phyloP scores from a whole-genome alignment of 1,140 invertebrate genomes.

The Tetramorium parvispinum region DNA sequence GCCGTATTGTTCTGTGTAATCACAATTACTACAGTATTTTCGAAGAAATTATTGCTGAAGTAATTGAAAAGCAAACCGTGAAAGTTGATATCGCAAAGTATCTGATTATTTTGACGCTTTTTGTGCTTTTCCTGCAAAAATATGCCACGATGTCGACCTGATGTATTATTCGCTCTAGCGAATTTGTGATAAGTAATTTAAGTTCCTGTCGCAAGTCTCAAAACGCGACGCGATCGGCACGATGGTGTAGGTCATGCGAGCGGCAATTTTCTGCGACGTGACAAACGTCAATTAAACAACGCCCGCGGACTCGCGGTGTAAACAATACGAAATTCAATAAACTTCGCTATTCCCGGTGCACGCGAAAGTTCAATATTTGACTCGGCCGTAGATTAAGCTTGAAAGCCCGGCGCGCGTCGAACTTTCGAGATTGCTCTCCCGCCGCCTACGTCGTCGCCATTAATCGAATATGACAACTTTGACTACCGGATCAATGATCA shows the following conservation, averaged over 20 bases:
- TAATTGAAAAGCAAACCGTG: background rate
- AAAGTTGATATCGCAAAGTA: background rate
- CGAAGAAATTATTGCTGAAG: background rate
- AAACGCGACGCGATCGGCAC: background rate
- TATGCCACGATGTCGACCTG: background rate
- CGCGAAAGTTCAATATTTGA: conserved; percentile 66
- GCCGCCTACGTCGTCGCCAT: conserved; percentile 42
- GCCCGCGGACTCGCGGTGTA: conserved; percentile 62
- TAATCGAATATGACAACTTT: conserved; percentile 61
- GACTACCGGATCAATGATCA: conserved; percentile 48
- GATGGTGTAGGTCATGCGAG: background rate
- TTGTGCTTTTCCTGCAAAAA: background rate
- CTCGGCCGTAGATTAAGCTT: conserved; percentile 58
- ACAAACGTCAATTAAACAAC: conserved; percentile 63
- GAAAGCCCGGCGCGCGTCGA: conserved; percentile 50
- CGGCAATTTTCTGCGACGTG: conserved; percentile 57
- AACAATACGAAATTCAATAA: conserved; percentile 69
- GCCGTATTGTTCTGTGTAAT: background rate
- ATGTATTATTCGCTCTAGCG: background rate
- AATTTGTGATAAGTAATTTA: conserved; percentile 39
- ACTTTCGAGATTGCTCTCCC: conserved; percentile 62
- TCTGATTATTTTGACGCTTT: background rate
- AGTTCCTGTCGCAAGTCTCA: conserved; percentile 7
- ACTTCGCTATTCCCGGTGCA: conserved; percentile 47
- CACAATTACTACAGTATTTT: background rate